A percentile compares a stretch with the other conserved stretches of the same genome.
phyloP scores from a whole-genome alignment of 2,113 vertebrate species.

The Microtus oregoni region DNA sequence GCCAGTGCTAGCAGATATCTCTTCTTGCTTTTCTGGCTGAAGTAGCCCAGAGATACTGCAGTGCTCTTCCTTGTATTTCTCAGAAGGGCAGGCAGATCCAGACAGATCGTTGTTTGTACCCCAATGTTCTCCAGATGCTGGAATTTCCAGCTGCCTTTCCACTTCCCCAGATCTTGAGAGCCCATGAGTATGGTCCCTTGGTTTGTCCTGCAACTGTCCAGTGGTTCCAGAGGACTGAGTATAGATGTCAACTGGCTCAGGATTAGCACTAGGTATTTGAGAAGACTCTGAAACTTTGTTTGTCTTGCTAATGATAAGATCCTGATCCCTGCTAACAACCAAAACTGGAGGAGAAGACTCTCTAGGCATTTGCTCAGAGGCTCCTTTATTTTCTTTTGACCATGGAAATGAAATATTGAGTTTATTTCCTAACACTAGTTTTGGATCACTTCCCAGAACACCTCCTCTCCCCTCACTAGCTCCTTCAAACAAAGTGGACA shows the following conservation, averaged over 20 bases:
- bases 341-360: slow-evolving; percentile 84
- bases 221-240: slow-evolving; percentile 61
- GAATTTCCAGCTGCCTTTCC: slow-evolving; percentile 79
- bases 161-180: slow-evolving; percentile 42
- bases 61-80: slow-evolving; percentile 80
- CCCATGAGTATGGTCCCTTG: neutral
- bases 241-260: slow-evolving; percentile 56
- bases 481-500: slow-evolving; percentile 93
- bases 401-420: slow-evolving; percentile 90
- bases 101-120: neutral
- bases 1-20: neutral
- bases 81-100: slow-evolving; percentile 62
- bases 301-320: slow-evolving; percentile 73
- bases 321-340: slow-evolving; percentile 81
- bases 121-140: slow-evolving; percentile 80
- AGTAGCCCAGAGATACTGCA: slow-evolving; percentile 82
- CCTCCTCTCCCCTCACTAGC: slow-evolving; percentile 85
- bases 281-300: slow-evolving; percentile 74
- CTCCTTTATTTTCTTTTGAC: slow-evolving; percentile 87
- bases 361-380: slow-evolving; percentile 78
- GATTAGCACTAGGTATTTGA: slow-evolving; percentile 67
- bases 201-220: slow-evolving; percentile 55
- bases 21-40: slow-evolving; percentile 71
- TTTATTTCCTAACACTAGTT: slow-evolving; percentile 90
- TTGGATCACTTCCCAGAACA: slow-evolving; percentile 81